Evolutionary conservation across 2,113 vertebrate genomes (phyloP).

Genomic region (Tinamus guttatus): DNA sequence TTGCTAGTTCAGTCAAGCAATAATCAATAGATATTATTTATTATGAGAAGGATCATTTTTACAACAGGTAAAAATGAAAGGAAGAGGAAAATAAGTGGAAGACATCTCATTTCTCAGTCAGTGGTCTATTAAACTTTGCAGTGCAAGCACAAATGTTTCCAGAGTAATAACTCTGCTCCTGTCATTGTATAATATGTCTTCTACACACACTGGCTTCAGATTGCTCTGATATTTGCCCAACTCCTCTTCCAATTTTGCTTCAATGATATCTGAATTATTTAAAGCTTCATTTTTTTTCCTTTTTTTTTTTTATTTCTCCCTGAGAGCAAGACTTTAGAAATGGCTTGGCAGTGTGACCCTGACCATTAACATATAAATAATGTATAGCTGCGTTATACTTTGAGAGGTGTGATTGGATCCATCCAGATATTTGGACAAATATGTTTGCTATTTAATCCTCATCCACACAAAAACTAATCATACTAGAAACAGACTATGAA

Average conservation of each 20-base stretch:
- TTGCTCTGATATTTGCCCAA: conserved; percentile 64
- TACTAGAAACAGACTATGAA: not conserved
- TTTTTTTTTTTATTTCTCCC: not conserved
- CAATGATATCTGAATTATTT: conserved; percentile 68
- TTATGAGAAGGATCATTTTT: not conserved
- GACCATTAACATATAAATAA: conserved; percentile 57
- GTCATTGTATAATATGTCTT: conserved; percentile 23
- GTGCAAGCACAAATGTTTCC: conserved; percentile 38
- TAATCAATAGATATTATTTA: not conserved
- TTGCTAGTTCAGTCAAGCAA: not conserved
- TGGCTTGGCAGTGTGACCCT: conserved; percentile 12
- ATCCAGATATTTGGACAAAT: conserved; percentile 48
- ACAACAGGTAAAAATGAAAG: not conserved
- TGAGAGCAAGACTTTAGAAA: not conserved
- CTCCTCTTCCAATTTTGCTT: conserved; percentile 45
- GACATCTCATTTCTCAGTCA: not conserved
- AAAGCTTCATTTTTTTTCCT: not conserved
- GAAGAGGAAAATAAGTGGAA: not conserved
- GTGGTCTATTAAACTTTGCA: conserved; percentile 34
- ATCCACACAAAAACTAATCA: conserved; percentile 36
- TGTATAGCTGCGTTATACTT: not conserved
- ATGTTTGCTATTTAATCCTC: conserved; percentile 35
- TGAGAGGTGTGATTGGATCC: conserved; percentile 23
- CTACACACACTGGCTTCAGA: conserved; percentile 14
- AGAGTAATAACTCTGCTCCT: conserved; percentile 36